Conservation (phyloP, 2,888 invertebrate species). For the Dermolepida albohirtum region DNA sequence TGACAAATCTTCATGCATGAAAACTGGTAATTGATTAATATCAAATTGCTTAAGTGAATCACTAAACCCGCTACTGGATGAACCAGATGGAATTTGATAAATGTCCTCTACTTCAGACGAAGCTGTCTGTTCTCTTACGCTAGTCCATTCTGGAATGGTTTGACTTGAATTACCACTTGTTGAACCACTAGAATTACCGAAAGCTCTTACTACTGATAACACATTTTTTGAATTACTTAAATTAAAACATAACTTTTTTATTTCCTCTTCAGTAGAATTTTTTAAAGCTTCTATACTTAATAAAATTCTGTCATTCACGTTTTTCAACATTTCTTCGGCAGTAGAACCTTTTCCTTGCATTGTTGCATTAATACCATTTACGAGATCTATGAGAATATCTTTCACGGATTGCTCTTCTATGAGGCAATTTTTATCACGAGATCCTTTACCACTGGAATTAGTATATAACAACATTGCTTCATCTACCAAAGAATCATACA, state of each 20-base stretch:
- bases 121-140: conserved; percentile 51
- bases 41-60: conserved; percentile 55
- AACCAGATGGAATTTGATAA: conserved; percentile 61
- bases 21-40: conserved; percentile 53
- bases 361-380: conserved; percentile 62
- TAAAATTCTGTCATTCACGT: conserved; percentile 61
- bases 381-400: conserved; percentile 62
- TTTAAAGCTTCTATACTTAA: conserved; percentile 59
- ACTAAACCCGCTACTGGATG: conserved; percentile 63
- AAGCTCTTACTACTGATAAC: conserved; percentile 61
- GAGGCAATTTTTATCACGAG: conserved; percentile 44
- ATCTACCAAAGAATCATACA: conserved; percentile 62
- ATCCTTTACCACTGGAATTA: conserved; percentile 57
- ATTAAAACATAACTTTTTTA: conserved; percentile 62
- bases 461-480: conserved; percentile 63
- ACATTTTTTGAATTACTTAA: conserved; percentile 62
- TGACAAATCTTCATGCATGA: conserved; percentile 60
- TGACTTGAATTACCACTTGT: conserved; percentile 60
- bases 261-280: conserved; percentile 62
- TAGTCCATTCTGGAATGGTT: conserved; percentile 55
- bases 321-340: conserved; percentile 62
- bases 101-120: conserved; percentile 60
- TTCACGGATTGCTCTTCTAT: conserved; percentile 57
- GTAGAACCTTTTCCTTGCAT: conserved; percentile 59
- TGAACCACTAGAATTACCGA: conserved; percentile 58